phyloP scores from a whole-genome alignment of 2,113 vertebrate genomes.

The Dicerorhinus sumatrensis region DNA sequence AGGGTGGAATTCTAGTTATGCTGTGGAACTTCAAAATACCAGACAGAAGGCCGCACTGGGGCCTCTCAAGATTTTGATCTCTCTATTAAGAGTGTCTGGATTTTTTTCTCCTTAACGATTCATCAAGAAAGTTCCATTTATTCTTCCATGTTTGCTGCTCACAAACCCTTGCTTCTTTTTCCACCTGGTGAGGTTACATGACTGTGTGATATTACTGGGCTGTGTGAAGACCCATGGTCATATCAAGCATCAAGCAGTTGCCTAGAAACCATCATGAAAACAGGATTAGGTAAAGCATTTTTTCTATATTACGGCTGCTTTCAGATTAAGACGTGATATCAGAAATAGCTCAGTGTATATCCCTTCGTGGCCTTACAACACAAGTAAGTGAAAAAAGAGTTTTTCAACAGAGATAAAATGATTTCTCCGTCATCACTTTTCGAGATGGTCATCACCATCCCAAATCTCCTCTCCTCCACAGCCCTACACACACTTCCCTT shows the following conservation, averaged over 20 bases:
- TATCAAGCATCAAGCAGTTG: slow-evolving; percentile 10
- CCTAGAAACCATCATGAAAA: slow-evolving; percentile 62
- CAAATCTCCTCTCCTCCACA: not conserved
- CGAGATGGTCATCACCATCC: not conserved
- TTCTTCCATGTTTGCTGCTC: not conserved
- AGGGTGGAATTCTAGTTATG: not conserved
- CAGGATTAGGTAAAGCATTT: slow-evolving; percentile 33
- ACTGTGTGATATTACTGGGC: slow-evolving; percentile 31
- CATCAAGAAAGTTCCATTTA: slow-evolving; percentile 2
- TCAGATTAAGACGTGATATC: slow-evolving; percentile 36
- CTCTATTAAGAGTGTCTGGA: not conserved
- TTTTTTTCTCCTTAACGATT: not conserved
- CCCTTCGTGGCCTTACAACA: not conserved
- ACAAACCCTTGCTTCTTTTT: not conserved
- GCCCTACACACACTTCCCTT: not conserved
- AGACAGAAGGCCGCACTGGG: not conserved
- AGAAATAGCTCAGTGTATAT: not conserved
- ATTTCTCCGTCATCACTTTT: not conserved
- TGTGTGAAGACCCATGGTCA: not conserved
- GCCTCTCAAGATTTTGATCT: not conserved
- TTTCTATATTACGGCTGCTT: slow-evolving; percentile 49
- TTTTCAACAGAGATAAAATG: not conserved
- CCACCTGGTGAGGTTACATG: not conserved
- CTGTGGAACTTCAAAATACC: not conserved
- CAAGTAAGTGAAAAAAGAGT: not conserved